Base-by-base conservation (phyloP, 2,797 vertebrate species). In the Lepus townsendii region DNA sequence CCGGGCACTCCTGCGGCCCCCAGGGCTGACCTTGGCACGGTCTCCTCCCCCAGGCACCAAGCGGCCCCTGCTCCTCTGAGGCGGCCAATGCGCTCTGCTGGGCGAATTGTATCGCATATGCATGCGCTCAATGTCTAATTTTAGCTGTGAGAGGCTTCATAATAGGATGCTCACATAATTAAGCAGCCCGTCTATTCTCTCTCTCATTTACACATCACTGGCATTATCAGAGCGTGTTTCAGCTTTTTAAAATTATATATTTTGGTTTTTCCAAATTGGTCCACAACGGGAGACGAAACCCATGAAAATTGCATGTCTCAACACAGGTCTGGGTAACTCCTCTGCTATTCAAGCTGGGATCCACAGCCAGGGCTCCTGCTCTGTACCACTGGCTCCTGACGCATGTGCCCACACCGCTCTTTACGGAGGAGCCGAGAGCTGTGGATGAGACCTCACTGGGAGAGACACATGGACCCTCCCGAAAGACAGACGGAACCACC, bases 111-210 rank as follows among this genome's bases (percentile, higher is more conserved):
- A 93, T 96, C 75, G 12, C 91, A 97, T 96, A 97, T 97, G 96
- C 95, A 91, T 89, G 95, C 42, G 77, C 92, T 97, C 89, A n/a
- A 91, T 79, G 92, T 95, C 96, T 97, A 96, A 98, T 98, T 98
- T 97, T 96, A 98, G 95, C 88, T 95, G 68, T 85, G 82, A 76
- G 93, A 98, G 85, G 38, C 96, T 97, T 97, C 89, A 89, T 97
- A 97, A 92, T 75, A 95, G 96, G 96, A 97, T 92, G 93, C 30
- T 86, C 89, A 96, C 65, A 83, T 94, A 97, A 98, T 96, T 96
- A 97, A 96, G 97, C 76, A 95, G 88, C 78, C 89, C 92, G 73
- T 95, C 87, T 97, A 93, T 85, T 97, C 91, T 97, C 93, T 90
- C 95, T 94, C 93, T 95, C 92, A 93, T 94, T 97, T 97, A 90